A percentile compares a stretch with the other conserved stretches of the same genome.
Evolutionary conservation across 2,888 invertebrate species (phyloP).

Genomic region (Leptopilina drosophilae): DNA sequence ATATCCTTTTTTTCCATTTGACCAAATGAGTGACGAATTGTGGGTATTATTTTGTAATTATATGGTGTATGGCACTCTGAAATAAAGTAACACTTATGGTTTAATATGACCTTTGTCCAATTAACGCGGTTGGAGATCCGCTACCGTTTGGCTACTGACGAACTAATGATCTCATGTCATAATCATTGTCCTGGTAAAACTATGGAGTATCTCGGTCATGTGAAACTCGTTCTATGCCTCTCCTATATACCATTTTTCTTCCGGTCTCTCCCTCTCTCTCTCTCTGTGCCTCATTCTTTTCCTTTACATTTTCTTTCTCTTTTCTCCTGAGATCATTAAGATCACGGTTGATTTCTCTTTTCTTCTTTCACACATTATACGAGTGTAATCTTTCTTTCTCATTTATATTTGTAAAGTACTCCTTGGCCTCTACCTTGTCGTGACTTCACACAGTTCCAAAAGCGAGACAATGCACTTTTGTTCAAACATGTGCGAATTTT

Average conservation of each 20-base stretch:
- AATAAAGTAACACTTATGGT: conserved; percentile 67
- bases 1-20: too few relatives aligned
- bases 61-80: neutral
- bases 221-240: conserved; percentile 34
- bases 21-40: neutral
- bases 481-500: conserved; percentile 33
- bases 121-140: conserved; percentile 56
- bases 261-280: neutral
- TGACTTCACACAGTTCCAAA: conserved; percentile 35
- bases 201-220: conserved; percentile 40
- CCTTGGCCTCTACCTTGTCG: conserved; percentile 36
- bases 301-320: conserved; percentile 18
- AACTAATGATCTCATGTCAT: conserved; percentile 67
- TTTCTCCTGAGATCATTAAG: conserved; percentile 40
- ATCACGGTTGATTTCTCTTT: conserved; percentile 36
- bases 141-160: conserved; percentile 52
- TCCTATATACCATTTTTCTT: conserved; percentile 7
- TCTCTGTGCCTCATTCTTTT: neutral
- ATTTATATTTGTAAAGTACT: neutral
- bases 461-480: conserved; percentile 29
- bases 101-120: conserved; percentile 69
- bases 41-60: neutral
- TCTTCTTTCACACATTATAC: neutral
- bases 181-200: conserved; percentile 58
- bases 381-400: conserved; percentile 3